These are phyloP conservation scores for Hesperia comma DNA, from an alignment of 2,888 invertebrate species.

Conservation along the genomic window DNA sequence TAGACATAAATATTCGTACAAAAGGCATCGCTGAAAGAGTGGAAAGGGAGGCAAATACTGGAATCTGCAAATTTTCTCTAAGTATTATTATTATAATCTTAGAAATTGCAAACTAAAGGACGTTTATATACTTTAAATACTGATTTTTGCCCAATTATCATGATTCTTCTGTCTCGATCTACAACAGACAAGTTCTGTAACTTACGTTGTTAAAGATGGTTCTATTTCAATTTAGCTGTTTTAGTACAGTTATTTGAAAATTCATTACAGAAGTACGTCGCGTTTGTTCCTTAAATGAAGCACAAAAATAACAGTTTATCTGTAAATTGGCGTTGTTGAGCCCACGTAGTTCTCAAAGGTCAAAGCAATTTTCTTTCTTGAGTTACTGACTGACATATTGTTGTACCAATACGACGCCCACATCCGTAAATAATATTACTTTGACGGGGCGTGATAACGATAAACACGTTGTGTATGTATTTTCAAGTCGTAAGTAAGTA, in stretches of 20 bases:
- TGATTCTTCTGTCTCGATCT: too few species aligned
- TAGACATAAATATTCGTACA: too few species aligned
- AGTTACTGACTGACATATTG: slow-evolving; percentile 16
- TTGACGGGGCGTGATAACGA: neutral
- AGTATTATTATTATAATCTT: too few species aligned
- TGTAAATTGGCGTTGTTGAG: neutral
- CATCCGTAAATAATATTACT: slow-evolving; percentile 20
- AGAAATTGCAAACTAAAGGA: too few species aligned
- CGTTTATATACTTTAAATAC: too few species aligned
- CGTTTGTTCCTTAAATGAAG: neutral
- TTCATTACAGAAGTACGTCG: neutral
- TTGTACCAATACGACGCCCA: slow-evolving; percentile 19
- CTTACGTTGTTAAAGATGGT: neutral
- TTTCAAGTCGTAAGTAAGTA: too few species aligned
- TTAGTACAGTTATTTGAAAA: neutral
- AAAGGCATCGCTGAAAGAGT: too few species aligned
- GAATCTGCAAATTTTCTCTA: too few species aligned
- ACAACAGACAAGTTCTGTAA: too few species aligned
- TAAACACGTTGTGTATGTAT: too few species aligned
- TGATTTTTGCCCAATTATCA: too few species aligned
- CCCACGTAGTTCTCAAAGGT: slow-evolving; percentile 30
- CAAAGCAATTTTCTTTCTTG: slow-evolving; percentile 21
- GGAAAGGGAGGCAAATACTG: too few species aligned
- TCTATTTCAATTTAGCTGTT: neutral
- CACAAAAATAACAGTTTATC: neutral